A percentile compares a stretch with the other conserved stretches of the same genome.
Conservation (phyloP, 1,140 invertebrate genomes). For the Thereuonema tuberculata region DNA sequence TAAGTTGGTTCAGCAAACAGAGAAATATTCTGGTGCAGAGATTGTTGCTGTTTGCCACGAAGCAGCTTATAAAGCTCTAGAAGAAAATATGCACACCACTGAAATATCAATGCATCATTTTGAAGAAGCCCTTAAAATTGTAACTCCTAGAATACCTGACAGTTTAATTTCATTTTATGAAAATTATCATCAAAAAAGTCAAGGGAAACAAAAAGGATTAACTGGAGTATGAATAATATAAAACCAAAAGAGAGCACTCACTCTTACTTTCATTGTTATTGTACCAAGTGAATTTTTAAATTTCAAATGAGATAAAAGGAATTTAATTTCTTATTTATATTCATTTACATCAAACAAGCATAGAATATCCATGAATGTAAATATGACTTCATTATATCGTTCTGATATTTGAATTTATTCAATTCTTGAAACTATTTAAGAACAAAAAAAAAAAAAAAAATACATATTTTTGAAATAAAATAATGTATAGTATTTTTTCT, state of each 20-base stretch:
- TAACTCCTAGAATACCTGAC: conserved; percentile 53
- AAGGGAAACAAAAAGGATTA: not conserved
- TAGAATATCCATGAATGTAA: no score
- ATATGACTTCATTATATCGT: no score
- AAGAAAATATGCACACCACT: conserved; percentile 47
- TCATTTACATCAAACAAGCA: no score
- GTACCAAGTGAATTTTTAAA: no score
- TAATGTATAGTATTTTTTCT: no score
- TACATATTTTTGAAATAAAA: no score
- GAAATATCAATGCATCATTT: conserved; percentile 48
- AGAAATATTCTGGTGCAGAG: conserved; percentile 74
- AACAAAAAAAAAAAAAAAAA: no score
- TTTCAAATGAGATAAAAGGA: no score
- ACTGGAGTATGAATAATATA: not conserved
- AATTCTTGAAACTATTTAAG: no score
- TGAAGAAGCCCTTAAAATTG: conserved; percentile 43
- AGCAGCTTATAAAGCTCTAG: conserved; percentile 62
- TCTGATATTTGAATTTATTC: no score
- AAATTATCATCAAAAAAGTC: conserved; percentile 30
- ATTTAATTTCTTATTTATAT: no score
- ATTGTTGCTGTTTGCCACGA: conserved; percentile 68
- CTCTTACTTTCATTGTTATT: no score
- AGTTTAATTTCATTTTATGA: conserved; percentile 54
- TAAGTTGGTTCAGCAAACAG: conserved; percentile 46
- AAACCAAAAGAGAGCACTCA: not conserved